These are phyloP conservation scores for Ictalurus furcatus DNA, from an alignment of 2,113 vertebrate genomes.

Conservation along the genomic window DNA sequence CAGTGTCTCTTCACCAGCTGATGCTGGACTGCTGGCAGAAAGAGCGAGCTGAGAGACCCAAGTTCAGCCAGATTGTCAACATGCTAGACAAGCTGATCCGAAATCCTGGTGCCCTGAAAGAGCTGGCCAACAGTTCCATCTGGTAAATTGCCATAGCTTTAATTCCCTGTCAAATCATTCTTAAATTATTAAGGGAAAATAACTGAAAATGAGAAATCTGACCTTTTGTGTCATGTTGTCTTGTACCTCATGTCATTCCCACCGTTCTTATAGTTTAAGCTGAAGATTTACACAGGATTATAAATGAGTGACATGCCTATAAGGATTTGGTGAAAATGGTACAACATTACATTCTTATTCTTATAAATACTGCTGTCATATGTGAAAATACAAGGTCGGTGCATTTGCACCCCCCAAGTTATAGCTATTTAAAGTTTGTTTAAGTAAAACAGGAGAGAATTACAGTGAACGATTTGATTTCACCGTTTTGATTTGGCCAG, in stretches of 20 bases:
- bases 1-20: conserved; percentile 76
- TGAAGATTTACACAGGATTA: conserved; percentile 20
- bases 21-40: conserved; percentile 83
- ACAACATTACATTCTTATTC: background rate
- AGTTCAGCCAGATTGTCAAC: conserved; percentile 80
- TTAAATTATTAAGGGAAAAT: background rate
- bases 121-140: conserved; percentile 77
- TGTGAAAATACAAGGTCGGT: background rate
- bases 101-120: conserved; percentile 74
- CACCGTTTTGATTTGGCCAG: background rate
- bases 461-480: background rate
- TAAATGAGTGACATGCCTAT: conserved; percentile 25
- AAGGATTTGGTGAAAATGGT: conserved; percentile 20
- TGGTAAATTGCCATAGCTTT: conserved; percentile 63
- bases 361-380: conserved; percentile 8
- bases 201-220: background rate
- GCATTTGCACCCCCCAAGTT: background rate
- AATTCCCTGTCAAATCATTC: background rate
- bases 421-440: background rate
- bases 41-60: conserved; percentile 73
- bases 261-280: background rate
- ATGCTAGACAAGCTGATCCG: conserved; percentile 79
- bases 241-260: background rate
- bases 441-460: background rate
- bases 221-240: background rate